Conservation (phyloP, 2,797 vertebrate genomes). For the Myotis planiceps region DNA sequence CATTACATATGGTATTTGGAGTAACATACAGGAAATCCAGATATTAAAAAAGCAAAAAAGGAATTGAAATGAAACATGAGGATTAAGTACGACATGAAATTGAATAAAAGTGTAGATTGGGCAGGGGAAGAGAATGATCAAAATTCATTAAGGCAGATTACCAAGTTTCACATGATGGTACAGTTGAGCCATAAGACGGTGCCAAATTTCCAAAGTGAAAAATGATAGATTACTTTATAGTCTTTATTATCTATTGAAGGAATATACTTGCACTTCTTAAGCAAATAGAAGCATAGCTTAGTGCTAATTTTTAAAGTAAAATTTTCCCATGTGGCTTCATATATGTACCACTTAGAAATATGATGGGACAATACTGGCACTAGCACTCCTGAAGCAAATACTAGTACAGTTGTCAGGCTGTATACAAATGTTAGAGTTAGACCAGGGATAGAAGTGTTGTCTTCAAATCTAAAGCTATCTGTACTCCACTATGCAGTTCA, state of each 20-base stretch:
- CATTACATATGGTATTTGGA: neutral
- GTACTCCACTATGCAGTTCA: neutral
- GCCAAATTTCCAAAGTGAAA: conserved; percentile 10
- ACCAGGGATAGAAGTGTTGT: neutral
- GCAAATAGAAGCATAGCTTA: neutral
- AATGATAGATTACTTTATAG: neutral
- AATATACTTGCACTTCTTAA: neutral
- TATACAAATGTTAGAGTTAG: neutral
- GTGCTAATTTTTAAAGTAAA: neutral
- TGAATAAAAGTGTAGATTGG: neutral
- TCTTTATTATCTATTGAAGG: neutral
- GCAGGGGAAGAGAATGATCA: neutral
- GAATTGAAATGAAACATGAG: neutral
- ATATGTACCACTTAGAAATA: neutral
- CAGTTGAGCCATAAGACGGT: neutral
- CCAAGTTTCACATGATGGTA: neutral
- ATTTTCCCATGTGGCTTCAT: neutral
- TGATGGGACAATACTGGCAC: neutral
- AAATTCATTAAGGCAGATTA: neutral
- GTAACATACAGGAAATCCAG: neutral
- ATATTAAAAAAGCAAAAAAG: neutral
- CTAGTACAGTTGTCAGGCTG: neutral
- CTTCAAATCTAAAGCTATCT: neutral
- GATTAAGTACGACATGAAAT: neutral
- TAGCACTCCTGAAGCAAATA: neutral